These are phyloP conservation scores for Caenorhabditis sulstoni DNA, from an alignment of 2,888 invertebrate species.

Conservation along the genomic window DNA sequence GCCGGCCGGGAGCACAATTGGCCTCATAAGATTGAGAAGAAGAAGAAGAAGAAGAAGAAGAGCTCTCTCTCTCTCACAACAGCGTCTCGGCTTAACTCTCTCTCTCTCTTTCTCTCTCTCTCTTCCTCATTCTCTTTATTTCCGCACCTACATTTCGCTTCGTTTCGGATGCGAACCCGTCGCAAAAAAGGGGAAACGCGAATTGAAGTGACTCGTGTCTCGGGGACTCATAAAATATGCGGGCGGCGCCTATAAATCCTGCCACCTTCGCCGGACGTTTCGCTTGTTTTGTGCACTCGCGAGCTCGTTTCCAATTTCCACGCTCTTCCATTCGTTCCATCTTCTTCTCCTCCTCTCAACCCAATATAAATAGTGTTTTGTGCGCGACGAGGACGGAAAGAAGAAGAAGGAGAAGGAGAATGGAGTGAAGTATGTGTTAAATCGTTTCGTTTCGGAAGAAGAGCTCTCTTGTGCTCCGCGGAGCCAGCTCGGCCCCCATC, in stretches of 20 bases:
- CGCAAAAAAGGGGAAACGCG: slow-evolving; percentile 1
- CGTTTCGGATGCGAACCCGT: slow-evolving; percentile 4
- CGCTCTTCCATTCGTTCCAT: neutral
- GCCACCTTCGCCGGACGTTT: slow-evolving; percentile 1
- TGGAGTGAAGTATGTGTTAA: slow-evolving; percentile 47
- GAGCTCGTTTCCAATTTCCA: slow-evolving; percentile 22
- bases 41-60: neutral
- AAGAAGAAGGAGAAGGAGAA: too few relatives aligned
- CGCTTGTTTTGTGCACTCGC: slow-evolving; percentile 12
- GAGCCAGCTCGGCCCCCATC: too few relatives aligned
- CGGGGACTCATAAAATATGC: too few relatives aligned
- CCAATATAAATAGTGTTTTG: slow-evolving; percentile 53
- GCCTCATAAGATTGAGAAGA: slow-evolving; percentile 35
- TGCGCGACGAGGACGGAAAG: slow-evolving; percentile 1
- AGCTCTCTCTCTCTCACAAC: neutral
- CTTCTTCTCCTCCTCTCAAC: too few relatives aligned
- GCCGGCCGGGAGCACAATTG: slow-evolving; percentile 25
- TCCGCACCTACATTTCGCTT: neutral
- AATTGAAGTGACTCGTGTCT: slow-evolving; percentile 44
- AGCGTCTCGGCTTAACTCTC: slow-evolving; percentile 29
- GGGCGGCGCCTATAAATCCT: neutral
- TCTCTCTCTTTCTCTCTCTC: slow-evolving; percentile 14
- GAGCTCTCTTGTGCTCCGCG: neutral
- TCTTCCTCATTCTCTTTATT: neutral
- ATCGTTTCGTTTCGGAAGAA: slow-evolving; percentile 40